phyloP scores from a whole-genome alignment of 2,113 vertebrate genomes.

The Sceloporus undulatus region DNA sequence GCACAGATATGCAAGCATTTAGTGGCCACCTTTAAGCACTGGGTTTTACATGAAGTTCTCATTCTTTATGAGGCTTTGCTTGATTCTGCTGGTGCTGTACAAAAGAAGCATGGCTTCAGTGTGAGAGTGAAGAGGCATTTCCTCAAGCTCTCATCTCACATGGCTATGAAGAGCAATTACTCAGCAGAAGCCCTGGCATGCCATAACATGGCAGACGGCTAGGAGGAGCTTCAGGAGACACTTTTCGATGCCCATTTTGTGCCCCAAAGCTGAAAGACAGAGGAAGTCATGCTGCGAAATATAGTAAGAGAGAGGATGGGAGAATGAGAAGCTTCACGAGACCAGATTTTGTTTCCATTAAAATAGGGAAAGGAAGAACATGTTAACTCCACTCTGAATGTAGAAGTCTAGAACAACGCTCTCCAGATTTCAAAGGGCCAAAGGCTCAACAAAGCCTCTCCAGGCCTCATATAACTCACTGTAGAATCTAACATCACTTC shows the following conservation, averaged over 20 bases:
- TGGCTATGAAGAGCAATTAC: background rate
- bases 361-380: background rate
- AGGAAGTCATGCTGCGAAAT: slow-evolving; percentile 64
- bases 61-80: background rate
- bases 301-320: background rate
- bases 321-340: background rate
- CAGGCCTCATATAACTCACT: background rate
- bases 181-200: slow-evolving; percentile 2
- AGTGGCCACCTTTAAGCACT: background rate
- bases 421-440: background rate
- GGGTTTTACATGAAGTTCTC: background rate
- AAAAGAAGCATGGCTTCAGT: background rate
- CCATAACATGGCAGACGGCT: background rate
- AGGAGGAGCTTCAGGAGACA: slow-evolving; percentile 39
- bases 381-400: background rate
- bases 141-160: background rate
- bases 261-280: slow-evolving; percentile 43
- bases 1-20: background rate
- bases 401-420: background rate
- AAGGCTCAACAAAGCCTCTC: background rate
- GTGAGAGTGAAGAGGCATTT: background rate
- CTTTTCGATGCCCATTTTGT: background rate
- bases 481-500: background rate
- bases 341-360: background rate
- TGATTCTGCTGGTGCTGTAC: background rate